Percentiles rank a stretch among this genome's conserved stretches.
These are phyloP conservation scores for Petroica traversi DNA, from an alignment of 2,113 vertebrate genomes.

Conservation along the genomic window DNA sequence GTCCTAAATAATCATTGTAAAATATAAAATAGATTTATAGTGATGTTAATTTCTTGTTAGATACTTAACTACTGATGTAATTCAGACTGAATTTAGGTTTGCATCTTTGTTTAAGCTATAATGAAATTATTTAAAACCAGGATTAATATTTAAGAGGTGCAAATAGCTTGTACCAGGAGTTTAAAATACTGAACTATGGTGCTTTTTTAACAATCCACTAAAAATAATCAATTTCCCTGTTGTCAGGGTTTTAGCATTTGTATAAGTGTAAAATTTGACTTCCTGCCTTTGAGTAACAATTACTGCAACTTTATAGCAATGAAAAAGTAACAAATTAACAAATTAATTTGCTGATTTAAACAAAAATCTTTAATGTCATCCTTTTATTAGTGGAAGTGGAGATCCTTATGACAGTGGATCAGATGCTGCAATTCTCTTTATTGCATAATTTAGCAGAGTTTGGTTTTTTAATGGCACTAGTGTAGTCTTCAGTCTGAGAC, in stretches of 20 bases:
- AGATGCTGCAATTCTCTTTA: not conserved
- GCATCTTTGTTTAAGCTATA: conserved; percentile 17
- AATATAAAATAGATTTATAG: conserved; percentile 65
- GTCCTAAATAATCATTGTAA: conserved; percentile 64
- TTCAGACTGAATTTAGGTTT: not conserved
- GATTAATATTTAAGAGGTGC: not conserved
- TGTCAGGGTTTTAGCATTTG: not conserved
- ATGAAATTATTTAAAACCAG: not conserved
- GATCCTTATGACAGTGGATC: not conserved
- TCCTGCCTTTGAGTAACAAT: not conserved
- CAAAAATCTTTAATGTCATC: not conserved
- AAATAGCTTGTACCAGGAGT: not conserved
- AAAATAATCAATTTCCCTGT: not conserved
- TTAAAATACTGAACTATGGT: not conserved
- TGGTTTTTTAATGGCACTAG: not conserved
- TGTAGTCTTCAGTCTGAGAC: not conserved
- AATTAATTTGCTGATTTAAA: not conserved
- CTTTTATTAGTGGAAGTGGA: not conserved
- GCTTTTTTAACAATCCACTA: not conserved
- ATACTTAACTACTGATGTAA: conserved; percentile 61
- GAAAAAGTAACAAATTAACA: not conserved
- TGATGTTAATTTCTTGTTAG: conserved; percentile 60
- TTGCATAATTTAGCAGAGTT: not conserved
- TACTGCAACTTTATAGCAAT: not conserved
- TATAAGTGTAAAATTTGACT: not conserved